Conservation (phyloP, 2,888 invertebrate species). For the Carterocephalus palaemon region DNA sequence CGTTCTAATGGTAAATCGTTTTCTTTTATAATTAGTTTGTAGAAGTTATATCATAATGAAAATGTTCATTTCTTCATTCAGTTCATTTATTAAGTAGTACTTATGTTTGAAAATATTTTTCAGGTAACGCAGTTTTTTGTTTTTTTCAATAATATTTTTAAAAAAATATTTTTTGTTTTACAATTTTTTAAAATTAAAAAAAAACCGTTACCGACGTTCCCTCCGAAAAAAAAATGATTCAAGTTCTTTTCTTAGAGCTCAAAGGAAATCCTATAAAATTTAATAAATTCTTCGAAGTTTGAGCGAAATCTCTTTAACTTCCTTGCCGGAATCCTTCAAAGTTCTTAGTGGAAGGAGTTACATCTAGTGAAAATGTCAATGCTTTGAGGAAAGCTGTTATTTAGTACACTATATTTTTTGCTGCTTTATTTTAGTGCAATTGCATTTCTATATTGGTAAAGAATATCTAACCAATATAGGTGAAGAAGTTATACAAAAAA, state of each 20-base stretch:
- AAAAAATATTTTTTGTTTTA: no score
- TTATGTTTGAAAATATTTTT: not conserved
- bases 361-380: conserved; percentile 14
- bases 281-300: conserved; percentile 46
- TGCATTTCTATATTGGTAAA: no score
- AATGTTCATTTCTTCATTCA: not conserved
- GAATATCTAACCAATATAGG: no score
- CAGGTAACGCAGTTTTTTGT: conserved; percentile 24
- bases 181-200: no score
- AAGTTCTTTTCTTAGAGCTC: conserved; percentile 35
- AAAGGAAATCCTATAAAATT: conserved; percentile 44
- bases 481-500: no score
- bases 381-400: not conserved
- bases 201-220: no score
- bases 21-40: not conserved
- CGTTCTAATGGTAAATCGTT: not conserved
- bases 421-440: no score
- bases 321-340: conserved; percentile 29
- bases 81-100: not conserved
- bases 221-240: no score
- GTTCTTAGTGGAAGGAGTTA: conserved; percentile 3
- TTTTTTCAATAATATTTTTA: conserved; percentile 28
- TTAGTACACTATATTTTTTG: no score
- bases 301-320: conserved; percentile 43
- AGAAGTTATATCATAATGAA: not conserved